phyloP scores from a whole-genome alignment of 2,888 invertebrate species.

The Trichogramma dendrolimi region DNA sequence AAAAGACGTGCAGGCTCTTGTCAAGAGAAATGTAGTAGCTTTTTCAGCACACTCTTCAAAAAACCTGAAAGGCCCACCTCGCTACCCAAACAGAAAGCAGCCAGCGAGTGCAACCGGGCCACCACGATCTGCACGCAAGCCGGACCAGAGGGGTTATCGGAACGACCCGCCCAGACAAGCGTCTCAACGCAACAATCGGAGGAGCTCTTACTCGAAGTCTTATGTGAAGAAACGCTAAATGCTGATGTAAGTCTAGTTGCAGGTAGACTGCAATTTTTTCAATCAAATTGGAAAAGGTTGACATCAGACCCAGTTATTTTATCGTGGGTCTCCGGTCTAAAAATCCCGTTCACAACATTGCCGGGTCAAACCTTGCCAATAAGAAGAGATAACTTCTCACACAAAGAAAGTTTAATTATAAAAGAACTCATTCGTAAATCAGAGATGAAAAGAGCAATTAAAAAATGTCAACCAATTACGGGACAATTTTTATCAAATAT shows the following conservation, averaged over 20 bases:
- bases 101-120: too few species aligned
- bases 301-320: constrained; percentile 22
- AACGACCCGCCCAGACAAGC: too few species aligned
- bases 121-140: too few species aligned
- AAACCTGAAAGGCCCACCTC: too few species aligned
- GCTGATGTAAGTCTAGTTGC: constrained; percentile 28
- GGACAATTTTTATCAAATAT: constrained; percentile 23
- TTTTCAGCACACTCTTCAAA: too few species aligned
- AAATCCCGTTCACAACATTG: background rate
- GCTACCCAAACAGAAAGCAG: too few species aligned
- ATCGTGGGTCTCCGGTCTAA: constrained; percentile 20
- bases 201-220: too few species aligned
- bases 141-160: too few species aligned
- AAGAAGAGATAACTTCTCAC: background rate
- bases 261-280: constrained; percentile 16
- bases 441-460: constrained; percentile 2
- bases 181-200: too few species aligned
- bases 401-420: background rate
- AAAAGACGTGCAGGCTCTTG: too few species aligned
- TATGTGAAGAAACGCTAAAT: too few species aligned
- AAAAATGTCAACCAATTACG: background rate
- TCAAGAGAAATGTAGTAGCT: too few species aligned
- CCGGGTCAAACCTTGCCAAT: background rate
- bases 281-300: constrained; percentile 10
- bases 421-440: background rate